Conservation (phyloP, 2,113 vertebrate genomes). For the Tragelaphus buxtoni region DNA sequence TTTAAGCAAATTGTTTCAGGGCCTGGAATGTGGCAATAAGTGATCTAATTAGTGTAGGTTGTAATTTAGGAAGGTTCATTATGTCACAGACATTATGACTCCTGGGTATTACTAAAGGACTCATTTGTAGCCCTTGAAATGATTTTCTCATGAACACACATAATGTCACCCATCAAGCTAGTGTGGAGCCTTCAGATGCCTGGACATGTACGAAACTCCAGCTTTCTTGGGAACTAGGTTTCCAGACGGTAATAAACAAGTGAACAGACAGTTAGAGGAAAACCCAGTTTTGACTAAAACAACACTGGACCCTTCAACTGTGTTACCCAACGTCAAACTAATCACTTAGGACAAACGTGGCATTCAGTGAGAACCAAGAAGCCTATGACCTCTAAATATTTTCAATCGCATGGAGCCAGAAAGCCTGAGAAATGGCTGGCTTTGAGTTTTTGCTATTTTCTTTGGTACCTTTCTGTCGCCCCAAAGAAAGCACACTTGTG, state of each 20-base stretch:
- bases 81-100: constrained; percentile 83
- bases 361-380: not conserved
- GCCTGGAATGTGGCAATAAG: constrained; percentile 81
- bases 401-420: not conserved
- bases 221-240: constrained; percentile 55
- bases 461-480: not conserved
- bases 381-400: not conserved
- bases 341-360: constrained; percentile 45
- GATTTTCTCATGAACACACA: constrained; percentile 76
- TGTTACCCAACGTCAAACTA: constrained; percentile 50
- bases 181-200: constrained; percentile 44
- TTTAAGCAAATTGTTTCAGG: constrained; percentile 81
- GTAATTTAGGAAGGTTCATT: constrained; percentile 86
- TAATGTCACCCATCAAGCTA: constrained; percentile 47
- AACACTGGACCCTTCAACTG: constrained; percentile 41
- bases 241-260: constrained; percentile 73
- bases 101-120: constrained; percentile 82
- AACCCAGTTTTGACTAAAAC: constrained; percentile 42
- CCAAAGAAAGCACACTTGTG: not conserved
- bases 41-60: constrained; percentile 83
- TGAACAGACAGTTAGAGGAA: constrained; percentile 55
- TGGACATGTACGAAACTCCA: constrained; percentile 46
- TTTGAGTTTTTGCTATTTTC: not conserved
- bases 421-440: not conserved
- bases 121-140: constrained; percentile 81